Evolutionary conservation across 2,113 vertebrate genomes (phyloP).

Genomic region (Chaetodon trifascialis): DNA sequence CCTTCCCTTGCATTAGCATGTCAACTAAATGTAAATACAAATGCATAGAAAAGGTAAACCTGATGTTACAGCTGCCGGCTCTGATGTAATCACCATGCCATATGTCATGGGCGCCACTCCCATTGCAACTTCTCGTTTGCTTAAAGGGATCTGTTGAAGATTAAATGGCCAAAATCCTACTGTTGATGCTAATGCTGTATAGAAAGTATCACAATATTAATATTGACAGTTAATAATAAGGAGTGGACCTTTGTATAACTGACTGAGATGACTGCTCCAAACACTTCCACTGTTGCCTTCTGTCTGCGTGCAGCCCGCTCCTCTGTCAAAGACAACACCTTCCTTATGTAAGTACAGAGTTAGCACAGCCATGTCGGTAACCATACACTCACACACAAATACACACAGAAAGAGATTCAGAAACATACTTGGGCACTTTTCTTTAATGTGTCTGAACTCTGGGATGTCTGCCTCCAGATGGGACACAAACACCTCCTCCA

Average conservation of each 20-base stretch:
- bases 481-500: slow-evolving; percentile 88
- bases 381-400: background rate
- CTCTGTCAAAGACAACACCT: slow-evolving; percentile 61
- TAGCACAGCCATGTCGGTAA: too few species aligned
- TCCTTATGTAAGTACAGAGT: background rate
- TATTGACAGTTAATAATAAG: background rate
- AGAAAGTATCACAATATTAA: background rate
- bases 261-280: slow-evolving; percentile 84
- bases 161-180: background rate
- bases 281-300: slow-evolving; percentile 50
- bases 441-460: slow-evolving; percentile 76
- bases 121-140: slow-evolving; percentile 80
- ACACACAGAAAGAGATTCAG: background rate
- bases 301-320: slow-evolving; percentile 38
- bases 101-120: slow-evolving; percentile 77
- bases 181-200: background rate
- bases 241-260: slow-evolving; percentile 86
- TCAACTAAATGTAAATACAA: background rate
- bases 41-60: slow-evolving; percentile 71
- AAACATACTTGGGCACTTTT: slow-evolving; percentile 63
- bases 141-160: slow-evolving; percentile 81
- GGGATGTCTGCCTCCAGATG: slow-evolving; percentile 84
- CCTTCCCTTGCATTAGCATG: background rate
- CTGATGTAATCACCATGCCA: slow-evolving; percentile 84
- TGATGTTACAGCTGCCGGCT: slow-evolving; percentile 70